phyloP scores from a whole-genome alignment of 1,140 invertebrate genomes.

The Lithobius niger region DNA sequence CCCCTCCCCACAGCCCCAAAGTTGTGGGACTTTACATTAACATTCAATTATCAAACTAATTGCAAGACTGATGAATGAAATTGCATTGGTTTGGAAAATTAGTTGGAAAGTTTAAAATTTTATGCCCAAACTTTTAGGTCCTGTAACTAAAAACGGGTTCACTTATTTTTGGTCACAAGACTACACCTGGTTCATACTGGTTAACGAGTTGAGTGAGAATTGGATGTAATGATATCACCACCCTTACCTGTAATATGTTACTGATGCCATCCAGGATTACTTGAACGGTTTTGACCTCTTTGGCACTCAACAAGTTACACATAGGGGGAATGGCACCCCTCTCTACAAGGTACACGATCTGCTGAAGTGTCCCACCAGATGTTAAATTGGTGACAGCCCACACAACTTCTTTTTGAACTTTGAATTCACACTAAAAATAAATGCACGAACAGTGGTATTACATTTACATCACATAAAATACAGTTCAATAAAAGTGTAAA shows the following conservation, averaged over 20 bases:
- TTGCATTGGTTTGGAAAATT: too few species aligned
- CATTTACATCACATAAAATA: not conserved
- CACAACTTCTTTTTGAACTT: constrained; percentile 63
- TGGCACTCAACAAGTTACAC: constrained; percentile 39
- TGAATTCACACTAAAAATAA: constrained; percentile 50
- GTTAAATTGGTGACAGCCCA: constrained; percentile 72
- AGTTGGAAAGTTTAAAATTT: too few species aligned
- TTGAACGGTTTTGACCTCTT: constrained; percentile 44
- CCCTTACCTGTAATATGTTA: constrained; percentile 42
- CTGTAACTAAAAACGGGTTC: too few species aligned
- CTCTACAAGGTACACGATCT: constrained; percentile 49
- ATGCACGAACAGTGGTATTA: constrained; percentile 12
- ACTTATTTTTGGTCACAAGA: too few species aligned
- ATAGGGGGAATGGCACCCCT: constrained; percentile 37
- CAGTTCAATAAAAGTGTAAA: not conserved
- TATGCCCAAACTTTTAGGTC: too few species aligned
- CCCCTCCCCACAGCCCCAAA: too few species aligned
- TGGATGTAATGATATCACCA: too few species aligned
- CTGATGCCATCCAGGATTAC: constrained; percentile 47
- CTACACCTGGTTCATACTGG: too few species aligned
- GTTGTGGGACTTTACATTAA: too few species aligned
- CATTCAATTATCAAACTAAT: too few species aligned
- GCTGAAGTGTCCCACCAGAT: constrained; percentile 51
- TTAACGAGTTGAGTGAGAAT: too few species aligned
- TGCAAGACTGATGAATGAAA: too few species aligned